Base-by-base conservation (phyloP, 2,888 invertebrate species). In the Cinara cedri region DNA sequence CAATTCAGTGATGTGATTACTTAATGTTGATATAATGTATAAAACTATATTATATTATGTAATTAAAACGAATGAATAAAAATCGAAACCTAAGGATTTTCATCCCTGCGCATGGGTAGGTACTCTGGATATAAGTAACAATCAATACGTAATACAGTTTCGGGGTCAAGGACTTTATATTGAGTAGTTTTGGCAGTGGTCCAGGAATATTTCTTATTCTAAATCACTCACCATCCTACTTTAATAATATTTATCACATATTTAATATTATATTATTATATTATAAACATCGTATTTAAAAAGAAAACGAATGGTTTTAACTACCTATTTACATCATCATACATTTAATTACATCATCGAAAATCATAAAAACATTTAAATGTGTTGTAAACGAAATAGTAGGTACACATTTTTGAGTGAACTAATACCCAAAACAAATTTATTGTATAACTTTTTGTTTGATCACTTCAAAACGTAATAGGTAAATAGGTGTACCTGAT, bases 101-200 rank as follows among this genome's bases (percentile, higher is more conserved):
- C n/a, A 3, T 16, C 16, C 6, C 34, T 34, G 34, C 34, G 34
- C 34, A 34, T 16, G 0, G n/a, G 24, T 26, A 60, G 34, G 34
- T 34, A 60, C 26, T 14, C 34, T 10, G n/a, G 24, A 16, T n/a
- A 34, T 44, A 57, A 42, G 13, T 9, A 26, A 19, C 26, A 72
- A 72, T 72, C 72, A 72, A 72, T 72, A 72, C 19, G n/a, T 60
- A 72, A 72, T 72, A 72, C 19, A 26, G 46, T 49, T 62, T 49
- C 60, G 60, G 49, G 60, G 72, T 72, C 60, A 72, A 72, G 72
- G 26, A 62, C 72, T 62, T 34, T 44, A 46, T 10, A 46, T 13
- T 13, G 24, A 9, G 13, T 14, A 14, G 19, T 72, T 34, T n/a
- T 72, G 60, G 72, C 60, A 26, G 49, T 14, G 14, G n/a, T 46